Conservation (phyloP, 2,888 invertebrate species). For the Pseudococcus longispinus region DNA sequence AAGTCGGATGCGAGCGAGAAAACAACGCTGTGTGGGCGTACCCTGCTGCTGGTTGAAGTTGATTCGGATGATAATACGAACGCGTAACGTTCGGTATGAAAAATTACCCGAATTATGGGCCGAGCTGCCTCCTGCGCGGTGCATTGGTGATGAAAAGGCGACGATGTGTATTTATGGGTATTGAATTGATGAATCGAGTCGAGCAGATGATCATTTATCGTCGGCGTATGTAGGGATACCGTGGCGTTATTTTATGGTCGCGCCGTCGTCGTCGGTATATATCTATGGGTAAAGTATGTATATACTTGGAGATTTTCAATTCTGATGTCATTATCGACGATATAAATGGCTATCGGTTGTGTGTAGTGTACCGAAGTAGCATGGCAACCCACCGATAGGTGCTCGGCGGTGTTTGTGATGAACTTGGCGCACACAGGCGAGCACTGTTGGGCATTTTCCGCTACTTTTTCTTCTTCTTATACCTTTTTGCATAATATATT, state of each 20-base stretch:
- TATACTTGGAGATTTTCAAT: not conserved
- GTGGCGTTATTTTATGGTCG: not conserved
- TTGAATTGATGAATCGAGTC: not conserved
- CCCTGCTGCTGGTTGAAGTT: too few relatives aligned
- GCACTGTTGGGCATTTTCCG: not conserved
- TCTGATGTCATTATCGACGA: conserved; percentile 11
- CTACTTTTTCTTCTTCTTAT: not conserved
- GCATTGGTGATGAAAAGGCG: not conserved
- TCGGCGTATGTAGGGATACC: too few relatives aligned
- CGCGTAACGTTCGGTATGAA: not conserved
- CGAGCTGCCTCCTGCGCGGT: too few relatives aligned
- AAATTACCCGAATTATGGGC: not conserved
- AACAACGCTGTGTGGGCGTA: too few relatives aligned
- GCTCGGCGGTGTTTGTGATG: not conserved
- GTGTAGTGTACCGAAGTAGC: not conserved
- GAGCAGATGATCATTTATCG: too few relatives aligned
- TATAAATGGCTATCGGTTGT: not conserved
- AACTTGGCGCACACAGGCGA: not conserved
- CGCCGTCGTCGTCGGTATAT: not conserved
- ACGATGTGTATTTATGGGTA: not conserved
- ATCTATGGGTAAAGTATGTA: not conserved
- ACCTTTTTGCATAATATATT: not conserved
- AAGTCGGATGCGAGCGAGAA: too few relatives aligned
- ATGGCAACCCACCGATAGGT: not conserved
- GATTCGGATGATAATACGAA: too few relatives aligned